phyloP scores from a whole-genome alignment of 2,797 vertebrate species.

The Holocentrus rufus region DNA sequence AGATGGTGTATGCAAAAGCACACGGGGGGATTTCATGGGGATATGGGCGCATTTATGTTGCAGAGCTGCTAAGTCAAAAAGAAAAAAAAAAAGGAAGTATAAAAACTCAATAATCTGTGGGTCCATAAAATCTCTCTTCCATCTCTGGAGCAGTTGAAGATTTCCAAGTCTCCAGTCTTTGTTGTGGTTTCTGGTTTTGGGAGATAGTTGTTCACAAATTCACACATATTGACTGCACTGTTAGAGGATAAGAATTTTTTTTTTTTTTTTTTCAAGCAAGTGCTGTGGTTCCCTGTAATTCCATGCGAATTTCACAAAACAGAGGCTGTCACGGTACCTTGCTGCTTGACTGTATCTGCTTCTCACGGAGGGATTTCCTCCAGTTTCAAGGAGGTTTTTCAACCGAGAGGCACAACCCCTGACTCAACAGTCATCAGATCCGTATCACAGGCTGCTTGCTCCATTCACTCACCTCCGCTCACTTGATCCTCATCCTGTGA shows the following conservation, averaged over 20 bases:
- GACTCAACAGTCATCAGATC: slow-evolving; percentile 61
- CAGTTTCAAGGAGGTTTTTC: slow-evolving; percentile 20
- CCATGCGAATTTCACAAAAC: not conserved
- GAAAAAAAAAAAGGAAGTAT: too few species aligned
- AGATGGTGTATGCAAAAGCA: too few species aligned
- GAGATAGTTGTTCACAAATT: not conserved
- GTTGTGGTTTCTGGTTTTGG: not conserved
- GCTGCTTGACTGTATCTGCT: not conserved
- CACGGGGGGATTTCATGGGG: too few species aligned
- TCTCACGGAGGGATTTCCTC: slow-evolving; percentile 16
- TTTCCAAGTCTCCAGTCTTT: not conserved
- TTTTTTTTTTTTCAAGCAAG: too few species aligned
- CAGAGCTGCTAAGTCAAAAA: too few species aligned
- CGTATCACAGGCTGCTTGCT: slow-evolving; percentile 52
- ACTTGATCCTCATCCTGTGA: slow-evolving; percentile 34
- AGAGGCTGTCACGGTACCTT: not conserved
- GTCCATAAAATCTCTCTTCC: too few species aligned
- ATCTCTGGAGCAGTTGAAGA: too few species aligned
- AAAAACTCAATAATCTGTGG: too few species aligned
- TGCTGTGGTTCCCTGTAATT: not conserved
- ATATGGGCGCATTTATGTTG: too few species aligned
- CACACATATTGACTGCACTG: not conserved
- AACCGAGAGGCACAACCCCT: slow-evolving; percentile 8
- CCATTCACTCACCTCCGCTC: slow-evolving; percentile 53
- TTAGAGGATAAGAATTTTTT: not conserved